Conservation (phyloP, 2,888 invertebrate genomes). For the Unio delphinus region DNA sequence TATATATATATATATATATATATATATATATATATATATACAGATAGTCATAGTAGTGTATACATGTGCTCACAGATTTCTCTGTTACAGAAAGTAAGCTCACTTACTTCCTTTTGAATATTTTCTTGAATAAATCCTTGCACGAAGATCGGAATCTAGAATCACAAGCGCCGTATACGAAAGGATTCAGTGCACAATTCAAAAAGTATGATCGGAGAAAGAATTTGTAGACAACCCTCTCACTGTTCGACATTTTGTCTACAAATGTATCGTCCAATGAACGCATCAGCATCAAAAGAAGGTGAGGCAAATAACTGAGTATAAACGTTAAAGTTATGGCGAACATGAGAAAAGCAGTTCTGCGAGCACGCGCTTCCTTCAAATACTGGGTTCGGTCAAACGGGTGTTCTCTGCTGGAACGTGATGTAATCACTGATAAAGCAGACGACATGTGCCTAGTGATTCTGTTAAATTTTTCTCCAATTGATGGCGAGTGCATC, state of each 20-base stretch:
- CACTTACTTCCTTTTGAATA: not conserved
- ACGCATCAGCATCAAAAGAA: slow-evolving; percentile 25
- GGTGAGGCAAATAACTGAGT: slow-evolving; percentile 36
- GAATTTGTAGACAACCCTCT: slow-evolving; percentile 32
- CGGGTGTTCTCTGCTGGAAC: too few relatives aligned
- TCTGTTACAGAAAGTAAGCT: not conserved
- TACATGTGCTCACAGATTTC: too few relatives aligned
- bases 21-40: too few relatives aligned
- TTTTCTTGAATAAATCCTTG: slow-evolving; percentile 7
- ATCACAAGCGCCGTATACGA: slow-evolving; percentile 50
- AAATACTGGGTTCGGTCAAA: slow-evolving; percentile 4
- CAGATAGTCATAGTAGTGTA: too few relatives aligned
- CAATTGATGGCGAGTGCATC: too few relatives aligned
- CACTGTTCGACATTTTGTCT: slow-evolving; percentile 20
- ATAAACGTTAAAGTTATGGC: slow-evolving; percentile 36
- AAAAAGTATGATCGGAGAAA: slow-evolving; percentile 43
- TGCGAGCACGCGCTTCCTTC: slow-evolving; percentile 25
- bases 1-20: too few relatives aligned
- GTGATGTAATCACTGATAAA: too few relatives aligned
- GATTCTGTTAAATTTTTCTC: too few relatives aligned
- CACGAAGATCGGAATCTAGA: slow-evolving; percentile 26
- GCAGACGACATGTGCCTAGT: too few relatives aligned
- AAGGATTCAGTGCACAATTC: slow-evolving; percentile 45
- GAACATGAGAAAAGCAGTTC: slow-evolving; percentile 44
- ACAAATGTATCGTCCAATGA: slow-evolving; percentile 26